A percentile compares a stretch with the other conserved stretches of the same genome.
phyloP scores from a whole-genome alignment of 2,797 vertebrate genomes.

The Ctenopoma kingsleyae region DNA sequence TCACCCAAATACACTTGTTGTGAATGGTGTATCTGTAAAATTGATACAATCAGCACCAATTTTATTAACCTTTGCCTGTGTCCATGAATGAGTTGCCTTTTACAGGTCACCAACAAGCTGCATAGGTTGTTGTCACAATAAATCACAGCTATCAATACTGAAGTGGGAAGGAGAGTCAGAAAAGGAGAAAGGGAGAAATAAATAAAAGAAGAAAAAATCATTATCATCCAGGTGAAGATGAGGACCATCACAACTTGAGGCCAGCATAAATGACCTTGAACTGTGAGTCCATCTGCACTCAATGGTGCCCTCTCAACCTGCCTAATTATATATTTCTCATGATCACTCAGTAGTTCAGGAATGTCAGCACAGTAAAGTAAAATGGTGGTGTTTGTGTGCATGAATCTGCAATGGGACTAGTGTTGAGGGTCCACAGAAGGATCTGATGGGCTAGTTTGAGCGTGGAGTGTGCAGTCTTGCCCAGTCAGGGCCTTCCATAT shows the following conservation, averaged over 20 bases:
- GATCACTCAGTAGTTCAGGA: constrained; percentile 29
- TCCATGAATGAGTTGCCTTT: constrained; percentile 74
- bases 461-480: constrained; percentile 65
- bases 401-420: constrained; percentile 30
- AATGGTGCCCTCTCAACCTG: constrained; percentile 49
- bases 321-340: constrained; percentile 51
- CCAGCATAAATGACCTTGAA: constrained; percentile 42
- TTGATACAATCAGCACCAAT: constrained; percentile 95
- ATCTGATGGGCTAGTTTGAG: constrained; percentile 53
- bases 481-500: constrained; percentile 45
- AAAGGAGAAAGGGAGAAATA: neutral
- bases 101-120: constrained; percentile 66
- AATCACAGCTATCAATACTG: constrained; percentile 67
- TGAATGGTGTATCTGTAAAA: constrained; percentile 99
- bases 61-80: constrained; percentile 97
- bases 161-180: constrained; percentile 4
- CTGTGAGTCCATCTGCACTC: constrained; percentile 62
- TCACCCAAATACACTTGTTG: constrained; percentile 94
- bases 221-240: constrained; percentile 36
- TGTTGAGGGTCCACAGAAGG: constrained; percentile 46
- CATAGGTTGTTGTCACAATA: constrained; percentile 62
- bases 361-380: constrained; percentile 18
- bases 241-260: constrained; percentile 23
- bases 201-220: constrained; percentile 15
- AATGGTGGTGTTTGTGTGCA: constrained; percentile 13